Percentiles rank a stretch among this genome's conserved stretches.
Conservation (phyloP, 2,113 vertebrate genomes). For the Carassius auratus region DNA sequence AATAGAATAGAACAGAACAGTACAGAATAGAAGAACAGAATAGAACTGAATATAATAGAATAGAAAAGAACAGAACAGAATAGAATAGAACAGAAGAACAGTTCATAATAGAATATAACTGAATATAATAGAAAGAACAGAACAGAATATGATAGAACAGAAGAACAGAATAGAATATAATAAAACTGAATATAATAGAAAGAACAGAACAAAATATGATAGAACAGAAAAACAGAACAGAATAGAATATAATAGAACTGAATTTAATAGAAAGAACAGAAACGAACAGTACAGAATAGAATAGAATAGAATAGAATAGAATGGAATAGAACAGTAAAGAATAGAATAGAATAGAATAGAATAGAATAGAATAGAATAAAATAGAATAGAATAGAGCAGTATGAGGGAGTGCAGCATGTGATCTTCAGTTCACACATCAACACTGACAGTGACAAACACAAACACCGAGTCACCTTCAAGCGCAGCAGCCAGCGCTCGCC, state of each 20-base stretch:
- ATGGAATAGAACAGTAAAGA: not conserved
- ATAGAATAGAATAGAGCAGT: not conserved
- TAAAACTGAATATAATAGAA: too few species aligned
- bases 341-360: not conserved
- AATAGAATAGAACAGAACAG: not conserved
- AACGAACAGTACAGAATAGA: not conserved
- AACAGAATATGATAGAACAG: too few species aligned
- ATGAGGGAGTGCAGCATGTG: not conserved
- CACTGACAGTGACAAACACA: conserved; percentile 10
- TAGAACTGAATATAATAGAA: not conserved
- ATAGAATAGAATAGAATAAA: not conserved
- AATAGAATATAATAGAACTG: not conserved
- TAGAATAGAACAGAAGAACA: not conserved
- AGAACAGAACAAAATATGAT: too few species aligned
- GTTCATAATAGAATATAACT: too few species aligned
- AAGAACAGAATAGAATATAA: too few species aligned
- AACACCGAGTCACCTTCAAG: not conserved
- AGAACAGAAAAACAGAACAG: not conserved
- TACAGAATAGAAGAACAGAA: not conserved
- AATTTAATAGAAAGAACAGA: not conserved
- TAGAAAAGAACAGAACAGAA: not conserved
- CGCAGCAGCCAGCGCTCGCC: not conserved
- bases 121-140: not conserved
- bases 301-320: not conserved
- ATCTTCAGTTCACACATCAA: not conserved